phyloP scores from a whole-genome alignment of 2,113 vertebrate genomes.

The Natator depressus region DNA sequence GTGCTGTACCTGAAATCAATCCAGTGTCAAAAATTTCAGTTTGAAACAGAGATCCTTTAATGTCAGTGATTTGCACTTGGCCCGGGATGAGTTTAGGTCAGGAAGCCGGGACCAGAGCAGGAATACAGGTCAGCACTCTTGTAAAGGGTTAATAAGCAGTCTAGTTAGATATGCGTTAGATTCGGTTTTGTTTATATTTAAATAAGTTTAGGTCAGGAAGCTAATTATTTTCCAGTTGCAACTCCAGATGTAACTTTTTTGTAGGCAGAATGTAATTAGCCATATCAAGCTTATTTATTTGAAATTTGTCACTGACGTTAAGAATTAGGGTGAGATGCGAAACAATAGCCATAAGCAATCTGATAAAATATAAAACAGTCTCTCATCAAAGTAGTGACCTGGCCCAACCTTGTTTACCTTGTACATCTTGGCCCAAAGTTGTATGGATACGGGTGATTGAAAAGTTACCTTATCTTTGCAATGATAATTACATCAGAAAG shows the following conservation, averaged over 20 bases:
- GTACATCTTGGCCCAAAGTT: slow-evolving; percentile 57
- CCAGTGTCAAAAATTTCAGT: no score
- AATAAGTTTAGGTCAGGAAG: background rate
- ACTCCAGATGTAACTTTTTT: background rate
- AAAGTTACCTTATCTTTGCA: background rate
- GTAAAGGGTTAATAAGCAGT: no score
- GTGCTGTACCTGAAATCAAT: no score
- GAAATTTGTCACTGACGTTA: slow-evolving; percentile 59
- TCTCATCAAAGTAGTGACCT: slow-evolving; percentile 55
- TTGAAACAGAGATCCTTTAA: no score
- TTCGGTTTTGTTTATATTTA: no score
- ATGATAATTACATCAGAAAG: background rate
- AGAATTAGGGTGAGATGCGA: slow-evolving; percentile 42
- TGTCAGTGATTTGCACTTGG: no score
- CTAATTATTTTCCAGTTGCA: background rate
- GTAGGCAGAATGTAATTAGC: slow-evolving; percentile 2
- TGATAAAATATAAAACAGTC: slow-evolving; percentile 54
- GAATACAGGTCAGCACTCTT: no score
- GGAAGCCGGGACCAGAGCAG: no score
- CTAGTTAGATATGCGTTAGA: no score
- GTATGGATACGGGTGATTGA: background rate
- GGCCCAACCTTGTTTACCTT: slow-evolving; percentile 48
- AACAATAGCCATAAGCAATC: slow-evolving; percentile 23
- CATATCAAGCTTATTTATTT: background rate
- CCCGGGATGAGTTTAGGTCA: no score